Base-by-base conservation (phyloP, 2,888 invertebrate species). In the Athrips mouffetella region DNA sequence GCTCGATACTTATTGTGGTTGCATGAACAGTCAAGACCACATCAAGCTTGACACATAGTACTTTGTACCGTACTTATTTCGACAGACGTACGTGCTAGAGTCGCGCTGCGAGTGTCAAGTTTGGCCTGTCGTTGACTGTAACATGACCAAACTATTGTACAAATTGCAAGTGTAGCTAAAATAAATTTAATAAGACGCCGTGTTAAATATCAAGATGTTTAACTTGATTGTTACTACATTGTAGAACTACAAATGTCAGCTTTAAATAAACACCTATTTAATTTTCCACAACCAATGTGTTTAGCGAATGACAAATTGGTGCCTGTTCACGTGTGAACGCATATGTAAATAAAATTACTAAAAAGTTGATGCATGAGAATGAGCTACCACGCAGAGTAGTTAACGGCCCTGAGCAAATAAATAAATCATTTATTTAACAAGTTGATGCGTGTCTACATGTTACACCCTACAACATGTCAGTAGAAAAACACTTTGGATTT, bases 361-460 rank as follows among this genome's bases (percentile, higher is more conserved):
- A 27, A 40, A 48, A 48, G 15, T 35, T 45, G 45, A 45, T 33
- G 48, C 31, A 16, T 37, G 29, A 37, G 44, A 44, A 42, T 37
- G 44, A 37, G 15, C 18, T 8, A 7, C 16, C 42, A 23, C 47
- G 41, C 30, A 42, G 31, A 45, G 45, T 27, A 42, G 49, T 47
- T 50, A 47, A 47, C 37, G 21, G 41, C 35, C 23, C 39, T 39
- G 23, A 13, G 39, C 29, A 47, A 50, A 47, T 47, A 50, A 50
- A 50, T 50, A 50, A 50, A 50, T 50, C 44, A 39, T 47, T 47
- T 47, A 29, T 50, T 50, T 47, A 50, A 50, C 50, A 37, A 50
- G 44, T 37, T 44, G 41, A 50, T 47, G 46, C 23, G 31, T 49
- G 45, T 46, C 35, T 29, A n/a, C n/a, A n/a, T n/a, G n/a, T n/a